These are phyloP conservation scores for Aurelia sp. DNA, from an alignment of 30 jellyfish, hydroid and myxozoan species.

Conservation along the genomic window DNA sequence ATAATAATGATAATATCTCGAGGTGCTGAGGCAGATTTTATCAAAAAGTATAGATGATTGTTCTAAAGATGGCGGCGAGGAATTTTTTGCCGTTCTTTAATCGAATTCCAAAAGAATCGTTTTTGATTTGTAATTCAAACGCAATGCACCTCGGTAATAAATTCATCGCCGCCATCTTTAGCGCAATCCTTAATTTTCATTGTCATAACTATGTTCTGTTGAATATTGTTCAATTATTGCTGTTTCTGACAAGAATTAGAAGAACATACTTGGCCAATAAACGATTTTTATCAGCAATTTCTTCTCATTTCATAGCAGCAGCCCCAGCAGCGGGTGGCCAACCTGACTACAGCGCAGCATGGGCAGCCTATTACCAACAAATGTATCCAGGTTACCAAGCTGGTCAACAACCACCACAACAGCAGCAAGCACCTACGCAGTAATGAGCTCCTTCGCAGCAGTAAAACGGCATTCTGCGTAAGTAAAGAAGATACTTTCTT, in stretches of 20 bases:
- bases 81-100: too few species aligned
- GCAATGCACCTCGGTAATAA: too few species aligned
- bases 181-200: too few species aligned
- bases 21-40: slow-evolving; percentile 42
- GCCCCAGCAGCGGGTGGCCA: slow-evolving; percentile 82
- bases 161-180: too few species aligned
- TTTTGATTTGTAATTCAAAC: too few species aligned
- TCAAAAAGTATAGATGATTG: too few species aligned
- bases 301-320: slow-evolving; percentile 21
- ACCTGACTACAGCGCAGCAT: slow-evolving; percentile 95
- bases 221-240: too few species aligned
- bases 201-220: neutral
- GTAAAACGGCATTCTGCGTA: neutral
- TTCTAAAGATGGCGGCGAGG: too few species aligned
- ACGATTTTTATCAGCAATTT: too few species aligned
- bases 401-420: slow-evolving; percentile 13
- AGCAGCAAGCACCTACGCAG: slow-evolving; percentile 73
- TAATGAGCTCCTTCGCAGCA: slow-evolving; percentile 14
- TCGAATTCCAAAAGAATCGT: too few species aligned
- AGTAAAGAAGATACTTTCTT: neutral
- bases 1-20: slow-evolving; percentile 16
- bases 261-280: too few species aligned
- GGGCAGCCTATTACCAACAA: slow-evolving; percentile 94
- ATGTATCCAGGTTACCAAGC: slow-evolving; percentile 81
- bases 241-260: too few species aligned